Percentiles rank a stretch among this genome's conserved stretches.
Evolutionary conservation across 2,888 invertebrate species (phyloP).

Genomic region (Melieria omissa): DNA sequence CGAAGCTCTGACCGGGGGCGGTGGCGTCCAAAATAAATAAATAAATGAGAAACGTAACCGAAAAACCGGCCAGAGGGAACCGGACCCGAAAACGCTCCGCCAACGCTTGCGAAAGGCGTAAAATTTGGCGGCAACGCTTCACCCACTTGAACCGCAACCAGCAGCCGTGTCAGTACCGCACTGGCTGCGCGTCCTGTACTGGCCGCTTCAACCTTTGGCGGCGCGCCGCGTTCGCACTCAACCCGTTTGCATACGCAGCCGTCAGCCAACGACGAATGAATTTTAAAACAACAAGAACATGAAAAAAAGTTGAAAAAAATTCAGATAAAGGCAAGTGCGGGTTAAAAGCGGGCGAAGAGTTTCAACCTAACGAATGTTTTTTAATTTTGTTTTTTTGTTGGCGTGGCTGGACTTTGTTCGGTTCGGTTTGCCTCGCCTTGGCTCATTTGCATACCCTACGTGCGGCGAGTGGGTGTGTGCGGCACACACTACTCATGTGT

Average conservation of each 20-base stretch:
- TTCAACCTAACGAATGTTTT: slow-evolving; percentile 4
- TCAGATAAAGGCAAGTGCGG: neutral
- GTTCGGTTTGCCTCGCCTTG: too few relatives aligned
- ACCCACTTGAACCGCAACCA: slow-evolving; percentile 4
- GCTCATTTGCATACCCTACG: too few relatives aligned
- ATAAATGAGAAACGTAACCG: neutral
- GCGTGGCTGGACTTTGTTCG: too few relatives aligned
- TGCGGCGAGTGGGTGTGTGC: too few relatives aligned
- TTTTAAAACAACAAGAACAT: too few relatives aligned
- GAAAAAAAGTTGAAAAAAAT: too few relatives aligned
- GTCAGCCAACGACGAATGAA: neutral
- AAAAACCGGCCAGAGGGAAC: neutral
- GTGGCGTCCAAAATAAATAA: too few relatives aligned
- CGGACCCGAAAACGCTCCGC: neutral
- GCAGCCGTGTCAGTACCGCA: neutral
- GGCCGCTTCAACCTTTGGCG: neutral
- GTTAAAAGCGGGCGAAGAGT: neutral
- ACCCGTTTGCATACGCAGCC: neutral
- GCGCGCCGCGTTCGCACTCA: neutral
- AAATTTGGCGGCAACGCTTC: neutral
- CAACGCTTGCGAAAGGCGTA: neutral
- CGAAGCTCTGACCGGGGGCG: neutral
- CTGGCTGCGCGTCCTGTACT: too few relatives aligned
- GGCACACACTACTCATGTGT: too few relatives aligned
- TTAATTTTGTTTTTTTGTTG: neutral